These are phyloP conservation scores for Drosophila tanythrix DNA, from an alignment of 2,888 invertebrate species.

Conservation along the genomic window DNA sequence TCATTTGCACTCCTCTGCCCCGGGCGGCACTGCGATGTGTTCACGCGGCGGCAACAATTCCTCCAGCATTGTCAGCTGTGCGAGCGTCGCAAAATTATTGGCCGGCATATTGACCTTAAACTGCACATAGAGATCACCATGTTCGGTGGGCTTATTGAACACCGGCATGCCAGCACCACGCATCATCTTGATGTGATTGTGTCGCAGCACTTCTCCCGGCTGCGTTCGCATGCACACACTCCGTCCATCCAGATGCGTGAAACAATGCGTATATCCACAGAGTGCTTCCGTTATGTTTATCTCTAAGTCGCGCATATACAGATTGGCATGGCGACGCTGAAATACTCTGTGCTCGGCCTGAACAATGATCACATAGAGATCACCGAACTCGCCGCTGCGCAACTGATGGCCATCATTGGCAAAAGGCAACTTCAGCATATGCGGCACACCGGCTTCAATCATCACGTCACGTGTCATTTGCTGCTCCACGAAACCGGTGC, in stretches of 20 bases:
- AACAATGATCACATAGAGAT: slow-evolving; percentile 94
- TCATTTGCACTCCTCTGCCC: slow-evolving; percentile 94
- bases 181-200: slow-evolving; percentile 92
- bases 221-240: slow-evolving; percentile 91
- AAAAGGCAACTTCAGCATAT: slow-evolving; percentile 94
- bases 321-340: slow-evolving; percentile 90
- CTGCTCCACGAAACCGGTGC: slow-evolving; percentile 93
- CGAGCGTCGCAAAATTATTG: slow-evolving; percentile 90
- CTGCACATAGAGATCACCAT: slow-evolving; percentile 94
- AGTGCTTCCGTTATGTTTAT: slow-evolving; percentile 94
- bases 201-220: slow-evolving; percentile 91
- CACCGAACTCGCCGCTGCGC: slow-evolving; percentile 94
- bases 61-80: slow-evolving; percentile 89
- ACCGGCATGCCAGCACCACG: slow-evolving; percentile 96
- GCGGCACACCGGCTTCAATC: slow-evolving; percentile 95
- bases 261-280: slow-evolving; percentile 93
- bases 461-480: slow-evolving; percentile 94
- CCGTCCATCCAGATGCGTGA: slow-evolving; percentile 96
- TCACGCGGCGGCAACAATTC: slow-evolving; percentile 90
- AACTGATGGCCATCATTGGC: slow-evolving; percentile 96
- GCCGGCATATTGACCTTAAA: slow-evolving; percentile 95
- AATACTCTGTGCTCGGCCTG: slow-evolving; percentile 92
- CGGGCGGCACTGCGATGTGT: slow-evolving; percentile 89
- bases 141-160: slow-evolving; percentile 92
- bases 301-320: slow-evolving; percentile 89